Conservation (phyloP, 2,113 vertebrate species). For the Bos taurus region DNA sequence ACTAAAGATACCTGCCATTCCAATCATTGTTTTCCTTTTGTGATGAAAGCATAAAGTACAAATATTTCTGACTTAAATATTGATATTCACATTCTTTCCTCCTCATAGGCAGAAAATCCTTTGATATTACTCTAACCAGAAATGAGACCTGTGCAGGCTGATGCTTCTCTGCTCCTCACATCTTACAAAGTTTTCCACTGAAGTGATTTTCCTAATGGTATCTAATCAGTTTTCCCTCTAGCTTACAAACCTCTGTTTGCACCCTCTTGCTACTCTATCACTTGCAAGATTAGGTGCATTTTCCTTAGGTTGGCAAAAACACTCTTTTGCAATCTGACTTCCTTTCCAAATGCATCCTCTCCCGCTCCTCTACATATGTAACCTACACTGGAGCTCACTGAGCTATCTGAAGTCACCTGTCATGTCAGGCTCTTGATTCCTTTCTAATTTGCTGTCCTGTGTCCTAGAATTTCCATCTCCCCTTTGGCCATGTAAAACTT, state of each 20-base stretch:
- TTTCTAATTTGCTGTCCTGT: neutral
- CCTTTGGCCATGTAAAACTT: neutral
- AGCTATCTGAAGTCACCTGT: neutral
- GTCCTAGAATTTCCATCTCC: neutral
- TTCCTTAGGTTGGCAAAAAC: neutral
- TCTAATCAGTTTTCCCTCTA: neutral
- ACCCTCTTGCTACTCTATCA: neutral
- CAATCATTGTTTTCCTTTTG: neutral
- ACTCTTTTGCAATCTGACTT: neutral
- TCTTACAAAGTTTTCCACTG: neutral
- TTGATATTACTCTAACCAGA: neutral
- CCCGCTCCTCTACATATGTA: neutral
- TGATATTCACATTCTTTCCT: neutral
- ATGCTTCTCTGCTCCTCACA: neutral
- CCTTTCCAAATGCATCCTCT: neutral
- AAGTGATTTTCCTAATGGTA: neutral
- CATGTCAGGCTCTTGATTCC: neutral
- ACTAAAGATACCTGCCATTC: neutral
- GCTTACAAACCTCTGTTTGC: neutral
- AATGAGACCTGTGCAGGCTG: neutral
- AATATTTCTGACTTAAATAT: neutral
- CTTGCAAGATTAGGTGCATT: neutral
- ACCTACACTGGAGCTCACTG: neutral
- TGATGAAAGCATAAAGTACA: neutral
- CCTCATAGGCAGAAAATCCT: neutral